A percentile compares a stretch with the other conserved stretches of the same genome.
Conservation (phyloP, 2,113 vertebrate genomes). For the Abramis brama region DNA sequence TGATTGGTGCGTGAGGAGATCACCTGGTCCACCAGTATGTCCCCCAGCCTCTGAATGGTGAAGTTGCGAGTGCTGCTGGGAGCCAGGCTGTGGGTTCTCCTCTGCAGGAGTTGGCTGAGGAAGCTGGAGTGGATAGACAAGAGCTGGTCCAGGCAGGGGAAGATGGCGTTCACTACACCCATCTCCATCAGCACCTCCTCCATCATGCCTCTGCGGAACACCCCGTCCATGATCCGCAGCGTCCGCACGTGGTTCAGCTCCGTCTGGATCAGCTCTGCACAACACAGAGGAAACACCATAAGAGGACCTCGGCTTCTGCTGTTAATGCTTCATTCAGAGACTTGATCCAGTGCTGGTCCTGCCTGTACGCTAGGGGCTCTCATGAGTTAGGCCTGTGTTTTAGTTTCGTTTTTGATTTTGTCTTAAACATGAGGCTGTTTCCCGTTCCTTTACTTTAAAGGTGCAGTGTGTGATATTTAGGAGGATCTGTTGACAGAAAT, state of each 20-base stretch:
- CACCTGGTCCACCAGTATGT: constrained; percentile 81
- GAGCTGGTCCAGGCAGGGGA: constrained; percentile 91
- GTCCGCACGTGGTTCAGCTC: constrained; percentile 93
- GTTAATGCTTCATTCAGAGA: too few species aligned
- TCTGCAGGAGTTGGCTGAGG: constrained; percentile 81
- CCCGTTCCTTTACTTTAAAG: too few species aligned
- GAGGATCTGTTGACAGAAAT: too few species aligned
- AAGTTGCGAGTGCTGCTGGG: constrained; percentile 86
- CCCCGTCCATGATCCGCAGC: constrained; percentile 88
- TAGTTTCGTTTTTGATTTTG: too few species aligned
- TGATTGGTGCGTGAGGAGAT: too few species aligned
- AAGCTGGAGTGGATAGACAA: constrained; percentile 83
- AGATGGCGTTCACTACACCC: constrained; percentile 82
- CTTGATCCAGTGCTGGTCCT: too few species aligned
- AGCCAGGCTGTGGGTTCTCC: constrained; percentile 80
- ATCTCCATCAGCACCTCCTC: constrained; percentile 90
- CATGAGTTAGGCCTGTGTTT: too few species aligned
- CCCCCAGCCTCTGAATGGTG: constrained; percentile 83
- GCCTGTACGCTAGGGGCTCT: too few species aligned
- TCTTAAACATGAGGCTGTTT: too few species aligned
- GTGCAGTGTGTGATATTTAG: too few species aligned
- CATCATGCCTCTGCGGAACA: constrained; percentile 89
- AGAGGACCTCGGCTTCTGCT: too few species aligned
- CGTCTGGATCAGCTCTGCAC: constrained; percentile 90
- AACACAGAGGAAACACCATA: not conserved